Base-by-base conservation (phyloP, 2,113 vertebrate genomes). In the Jacana jacana region DNA sequence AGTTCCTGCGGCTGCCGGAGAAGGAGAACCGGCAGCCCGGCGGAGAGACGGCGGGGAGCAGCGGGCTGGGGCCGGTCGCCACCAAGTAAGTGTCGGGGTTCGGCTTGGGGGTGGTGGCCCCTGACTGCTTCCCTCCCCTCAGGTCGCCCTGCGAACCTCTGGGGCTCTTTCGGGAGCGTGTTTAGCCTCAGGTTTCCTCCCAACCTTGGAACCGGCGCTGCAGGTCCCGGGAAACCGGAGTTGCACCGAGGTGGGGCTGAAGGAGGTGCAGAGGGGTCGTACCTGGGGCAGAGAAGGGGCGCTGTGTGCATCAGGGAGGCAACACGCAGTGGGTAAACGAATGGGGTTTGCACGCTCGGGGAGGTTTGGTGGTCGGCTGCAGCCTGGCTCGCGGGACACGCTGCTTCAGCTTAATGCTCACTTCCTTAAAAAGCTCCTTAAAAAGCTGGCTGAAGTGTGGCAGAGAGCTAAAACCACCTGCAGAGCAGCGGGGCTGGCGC, bases 1-100 rank as follows among this genome's bases (percentile, higher is more conserved):
- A 99, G 49, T 99, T 99, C 97, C 99, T 99, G 37, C 98, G 98
- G 1, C 97, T 97, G 4, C 98, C 98, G 0, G 54, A 98, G 94
- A 98, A 98, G 81, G 99, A 99, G 86, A 99, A 98, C 91, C 96
- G 89, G 60, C 76, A 69, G 19, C 98, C 98, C 35, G 96, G 97
- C 5, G 70, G 69, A 52, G 98, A 98, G 24, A 96, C 97, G 55
- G 98, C 98, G 1, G 98, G 98, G 19, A 98, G 98, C 94, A 99
- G 99, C 60, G 98, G 99, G 22, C 83, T 98, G 84, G 97, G 98
- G 23, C 98, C 97, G 89, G 68, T 91, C 66, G 97, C 94, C 87
- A 98, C 97, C 82, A 99, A 97, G 99, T 99, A 98, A 90, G 98
- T 96, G 46, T 37, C 27, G 44, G 57, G 58, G 48, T 27, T 31